Evolutionary conservation across 1,140 invertebrate species (phyloP).

Genomic region (Penaeus vannamei): DNA sequence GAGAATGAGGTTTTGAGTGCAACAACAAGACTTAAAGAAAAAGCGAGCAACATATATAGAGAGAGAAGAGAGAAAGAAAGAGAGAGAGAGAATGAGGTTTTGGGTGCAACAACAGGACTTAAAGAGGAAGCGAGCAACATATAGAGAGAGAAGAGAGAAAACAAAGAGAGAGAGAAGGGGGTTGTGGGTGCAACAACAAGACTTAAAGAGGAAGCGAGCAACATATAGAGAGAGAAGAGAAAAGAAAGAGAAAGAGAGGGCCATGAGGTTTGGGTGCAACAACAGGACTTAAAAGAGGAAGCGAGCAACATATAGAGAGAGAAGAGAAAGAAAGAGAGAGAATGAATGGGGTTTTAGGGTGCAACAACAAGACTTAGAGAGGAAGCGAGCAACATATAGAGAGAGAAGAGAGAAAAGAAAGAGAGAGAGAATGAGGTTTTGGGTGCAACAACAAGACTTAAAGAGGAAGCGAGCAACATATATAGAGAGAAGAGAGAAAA

Average conservation of each 20-base stretch:
- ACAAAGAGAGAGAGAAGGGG: neutral
- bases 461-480: no score
- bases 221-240: neutral
- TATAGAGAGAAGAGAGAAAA: neutral
- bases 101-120: no score
- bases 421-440: no score
- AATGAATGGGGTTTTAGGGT: neutral
- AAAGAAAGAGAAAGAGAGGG: constrained; percentile 12
- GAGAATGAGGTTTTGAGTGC: neutral
- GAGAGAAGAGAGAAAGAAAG: no score
- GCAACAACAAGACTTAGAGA: no score
- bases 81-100: no score
- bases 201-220: neutral
- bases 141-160: neutral
- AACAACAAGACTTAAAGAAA: neutral
- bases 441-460: no score
- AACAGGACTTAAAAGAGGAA: neutral
- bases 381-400: no score
- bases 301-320: neutral
- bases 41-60: no score
- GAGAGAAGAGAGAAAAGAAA: no score
- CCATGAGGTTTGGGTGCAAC: neutral
- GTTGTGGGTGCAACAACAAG: neutral
- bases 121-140: no score
- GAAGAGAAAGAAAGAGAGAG: constrained; percentile 2